These are phyloP conservation scores for Xylocopa sonorina DNA, from an alignment of 1,140 invertebrate species.

Conservation along the genomic window DNA sequence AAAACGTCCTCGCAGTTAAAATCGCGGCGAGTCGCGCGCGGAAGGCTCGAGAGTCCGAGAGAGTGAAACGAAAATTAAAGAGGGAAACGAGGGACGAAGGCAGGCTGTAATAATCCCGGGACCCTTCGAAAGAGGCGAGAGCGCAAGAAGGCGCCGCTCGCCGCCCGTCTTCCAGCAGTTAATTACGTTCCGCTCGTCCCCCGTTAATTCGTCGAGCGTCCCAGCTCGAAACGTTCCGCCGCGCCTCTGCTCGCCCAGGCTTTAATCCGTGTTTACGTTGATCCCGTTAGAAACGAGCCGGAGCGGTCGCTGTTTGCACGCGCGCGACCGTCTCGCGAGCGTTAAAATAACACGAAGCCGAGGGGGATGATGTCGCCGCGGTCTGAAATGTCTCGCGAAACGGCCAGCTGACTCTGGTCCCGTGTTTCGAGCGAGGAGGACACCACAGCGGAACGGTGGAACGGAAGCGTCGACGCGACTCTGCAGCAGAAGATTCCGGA, in stretches of 20 bases:
- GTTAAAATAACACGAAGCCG: neutral
- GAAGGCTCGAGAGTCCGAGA: neutral
- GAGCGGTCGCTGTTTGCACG: slow-evolving; percentile 10
- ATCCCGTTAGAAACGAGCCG: slow-evolving; percentile 12
- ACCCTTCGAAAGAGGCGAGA: too few relatives aligned
- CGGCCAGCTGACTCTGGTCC: too few relatives aligned
- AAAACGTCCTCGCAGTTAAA: neutral
- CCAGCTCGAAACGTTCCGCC: slow-evolving; percentile 12
- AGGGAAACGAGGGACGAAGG: neutral
- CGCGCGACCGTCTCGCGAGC: neutral
- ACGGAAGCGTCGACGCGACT: neutral
- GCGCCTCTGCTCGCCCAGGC: neutral
- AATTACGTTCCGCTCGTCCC: slow-evolving; percentile 33
- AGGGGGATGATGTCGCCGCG: neutral
- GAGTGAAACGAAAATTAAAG: slow-evolving; percentile 7
- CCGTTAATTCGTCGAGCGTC: neutral
- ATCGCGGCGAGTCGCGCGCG: neutral
- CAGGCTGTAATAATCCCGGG: neutral
- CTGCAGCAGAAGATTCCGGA: neutral
- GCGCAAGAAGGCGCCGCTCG: too few relatives aligned
- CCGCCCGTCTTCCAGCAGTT: slow-evolving; percentile 8
- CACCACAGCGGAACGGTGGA: neutral
- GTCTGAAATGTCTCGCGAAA: neutral
- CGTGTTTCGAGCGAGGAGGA: neutral
- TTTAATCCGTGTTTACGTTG: slow-evolving; percentile 49